phyloP scores from a whole-genome alignment of 2,797 vertebrate genomes.

The Onychomys leucogaster region DNA sequence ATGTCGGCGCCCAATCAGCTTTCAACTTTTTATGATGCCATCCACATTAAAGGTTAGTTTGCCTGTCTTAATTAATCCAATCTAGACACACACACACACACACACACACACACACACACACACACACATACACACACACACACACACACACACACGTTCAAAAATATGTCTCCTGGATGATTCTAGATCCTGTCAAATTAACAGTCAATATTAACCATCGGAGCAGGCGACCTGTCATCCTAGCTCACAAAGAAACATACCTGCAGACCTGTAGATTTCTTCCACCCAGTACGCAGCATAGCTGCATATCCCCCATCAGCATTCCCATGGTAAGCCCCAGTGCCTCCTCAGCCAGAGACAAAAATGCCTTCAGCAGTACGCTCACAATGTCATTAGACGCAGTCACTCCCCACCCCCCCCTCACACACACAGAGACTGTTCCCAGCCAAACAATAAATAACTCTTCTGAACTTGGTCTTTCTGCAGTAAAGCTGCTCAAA shows the following conservation, averaged over 20 bases:
- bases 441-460: neutral
- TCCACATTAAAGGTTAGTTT: neutral
- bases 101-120: too few species aligned
- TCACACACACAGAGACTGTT: fast-evolving
- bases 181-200: neutral
- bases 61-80: neutral
- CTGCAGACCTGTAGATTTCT: fast-evolving
- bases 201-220: neutral
- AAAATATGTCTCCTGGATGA: neutral
- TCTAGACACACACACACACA: neutral
- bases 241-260: neutral
- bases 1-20: neutral
- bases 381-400: neutral
- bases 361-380: fast-evolving
- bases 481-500: neutral
- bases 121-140: too few species aligned
- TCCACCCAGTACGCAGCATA: neutral
- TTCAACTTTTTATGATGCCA: neutral
- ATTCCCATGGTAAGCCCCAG: neutral
- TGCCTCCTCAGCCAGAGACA: neutral
- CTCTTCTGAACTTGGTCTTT: neutral
- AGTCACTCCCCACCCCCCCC: too few species aligned
- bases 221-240: neutral
- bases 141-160: too few species aligned
- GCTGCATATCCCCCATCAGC: too few species aligned